A percentile compares a stretch with the other conserved stretches of the same genome.
Conservation (phyloP, 2,797 vertebrate genomes). For the Nannoperca obscura region DNA sequence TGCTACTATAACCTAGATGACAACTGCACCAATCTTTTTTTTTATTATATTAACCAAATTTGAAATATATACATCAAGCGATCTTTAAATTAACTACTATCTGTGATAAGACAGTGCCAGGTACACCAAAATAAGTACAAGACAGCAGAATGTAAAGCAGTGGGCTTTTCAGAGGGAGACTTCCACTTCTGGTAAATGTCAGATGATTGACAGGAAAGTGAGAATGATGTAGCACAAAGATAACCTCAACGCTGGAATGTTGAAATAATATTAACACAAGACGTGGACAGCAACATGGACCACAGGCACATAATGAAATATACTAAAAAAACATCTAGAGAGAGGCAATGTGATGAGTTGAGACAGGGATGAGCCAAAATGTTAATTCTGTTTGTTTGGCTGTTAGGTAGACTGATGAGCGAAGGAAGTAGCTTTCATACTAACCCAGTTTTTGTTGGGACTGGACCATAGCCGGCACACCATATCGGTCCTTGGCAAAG, state of each 20-base stretch:
- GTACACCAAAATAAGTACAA: not conserved
- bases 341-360: not conserved
- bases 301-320: not conserved
- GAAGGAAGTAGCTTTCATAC: slow-evolving; percentile 57
- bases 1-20: not conserved
- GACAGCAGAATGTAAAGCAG: not conserved
- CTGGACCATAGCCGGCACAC: slow-evolving; percentile 92
- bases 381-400: not conserved
- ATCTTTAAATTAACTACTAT: not conserved
- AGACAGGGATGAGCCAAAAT: not conserved
- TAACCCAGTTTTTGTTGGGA: slow-evolving; percentile 97
- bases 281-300: not conserved
- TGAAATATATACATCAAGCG: no score
- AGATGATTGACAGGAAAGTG: slow-evolving; percentile 33
- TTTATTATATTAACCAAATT: not conserved
- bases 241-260: not conserved
- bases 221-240: not conserved
- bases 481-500: slow-evolving; percentile 97
- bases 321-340: not conserved
- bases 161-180: not conserved
- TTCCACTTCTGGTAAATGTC: not conserved
- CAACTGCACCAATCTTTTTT: not conserved
- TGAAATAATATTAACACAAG: slow-evolving; percentile 18
- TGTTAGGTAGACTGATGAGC: not conserved
- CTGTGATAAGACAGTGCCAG: not conserved